Percentiles rank a stretch among this genome's conserved stretches.
phyloP scores from a whole-genome alignment of 2,797 vertebrate genomes.

The Eidolon dupreanum region DNA sequence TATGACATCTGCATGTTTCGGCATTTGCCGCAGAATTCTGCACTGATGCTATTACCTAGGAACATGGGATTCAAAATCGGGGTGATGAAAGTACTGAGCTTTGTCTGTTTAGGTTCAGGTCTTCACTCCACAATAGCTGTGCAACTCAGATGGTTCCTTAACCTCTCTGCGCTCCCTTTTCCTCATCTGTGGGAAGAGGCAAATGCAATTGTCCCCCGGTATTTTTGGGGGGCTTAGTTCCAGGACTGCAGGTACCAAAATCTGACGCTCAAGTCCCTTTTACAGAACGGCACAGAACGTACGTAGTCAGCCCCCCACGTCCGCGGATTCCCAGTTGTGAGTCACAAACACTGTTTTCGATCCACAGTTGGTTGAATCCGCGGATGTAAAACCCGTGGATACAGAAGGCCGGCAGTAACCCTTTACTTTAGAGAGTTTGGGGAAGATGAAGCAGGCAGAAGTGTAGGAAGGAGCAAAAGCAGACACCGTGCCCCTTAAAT shows the following conservation, averaged over 20 bases:
- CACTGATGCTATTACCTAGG: not conserved
- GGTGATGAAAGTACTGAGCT: not conserved
- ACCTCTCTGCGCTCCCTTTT: not conserved
- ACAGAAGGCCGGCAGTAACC: not conserved
- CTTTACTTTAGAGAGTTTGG: not conserved
- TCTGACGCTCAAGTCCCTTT: not conserved
- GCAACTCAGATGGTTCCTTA: not conserved
- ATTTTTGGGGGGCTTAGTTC: not conserved
- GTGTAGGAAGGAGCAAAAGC: not conserved
- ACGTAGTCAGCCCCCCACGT: not conserved
- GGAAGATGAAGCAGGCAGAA: not conserved
- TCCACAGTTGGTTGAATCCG: not conserved
- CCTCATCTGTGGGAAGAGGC: not conserved
- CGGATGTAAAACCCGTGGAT: not conserved
- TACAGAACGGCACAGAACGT: no score
- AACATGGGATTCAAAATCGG: not conserved
- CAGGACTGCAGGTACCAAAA: not conserved
- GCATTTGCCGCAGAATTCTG: constrained; percentile 15
- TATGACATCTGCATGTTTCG: not conserved
- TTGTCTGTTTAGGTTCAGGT: not conserved
- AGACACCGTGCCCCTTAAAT: not conserved
- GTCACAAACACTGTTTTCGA: not conserved
- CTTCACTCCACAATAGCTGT: not conserved
- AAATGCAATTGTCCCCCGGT: not conserved
- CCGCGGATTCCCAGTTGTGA: not conserved